These are phyloP conservation scores for Ctena decussata DNA, from an alignment of 2,888 invertebrate species.

Conservation along the genomic window DNA sequence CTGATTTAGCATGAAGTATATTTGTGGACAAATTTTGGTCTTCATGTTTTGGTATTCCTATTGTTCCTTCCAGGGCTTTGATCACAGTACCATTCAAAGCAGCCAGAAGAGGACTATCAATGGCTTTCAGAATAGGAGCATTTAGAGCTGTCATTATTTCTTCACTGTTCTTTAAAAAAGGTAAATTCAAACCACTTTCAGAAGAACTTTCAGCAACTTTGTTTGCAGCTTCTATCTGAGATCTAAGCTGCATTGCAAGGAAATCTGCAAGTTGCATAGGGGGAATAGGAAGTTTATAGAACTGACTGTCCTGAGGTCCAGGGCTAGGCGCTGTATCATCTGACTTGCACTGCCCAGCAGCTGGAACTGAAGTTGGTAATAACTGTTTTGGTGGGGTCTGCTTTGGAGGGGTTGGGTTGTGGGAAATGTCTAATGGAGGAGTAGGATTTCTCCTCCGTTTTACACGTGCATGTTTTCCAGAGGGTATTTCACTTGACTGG, in stretches of 20 bases:
- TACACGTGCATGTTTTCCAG: background rate
- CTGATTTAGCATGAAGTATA: background rate
- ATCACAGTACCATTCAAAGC: background rate
- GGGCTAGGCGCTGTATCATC: background rate
- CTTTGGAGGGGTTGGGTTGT: too few relatives aligned
- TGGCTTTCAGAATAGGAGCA: background rate
- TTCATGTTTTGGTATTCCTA: background rate
- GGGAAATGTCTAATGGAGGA: background rate
- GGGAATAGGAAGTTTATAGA: background rate
- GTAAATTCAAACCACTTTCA: background rate
- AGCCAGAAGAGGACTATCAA: background rate
- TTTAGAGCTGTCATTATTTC: constrained; percentile 1
- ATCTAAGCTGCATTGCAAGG: constrained; percentile 3
- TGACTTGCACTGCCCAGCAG: too few relatives aligned
- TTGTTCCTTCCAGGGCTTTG: background rate
- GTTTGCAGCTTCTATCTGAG: constrained; percentile 1
- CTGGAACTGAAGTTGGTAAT: background rate
- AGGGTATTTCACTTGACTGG: background rate
- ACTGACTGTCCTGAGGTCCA: background rate
- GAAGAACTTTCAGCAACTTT: background rate
- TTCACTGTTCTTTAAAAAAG: background rate
- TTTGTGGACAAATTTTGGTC: background rate
- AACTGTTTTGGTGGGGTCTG: too few relatives aligned
- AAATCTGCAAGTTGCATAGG: background rate
- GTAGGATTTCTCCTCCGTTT: background rate